Evolutionary conservation across 2,797 vertebrate genomes (phyloP), one percentile per base, ranked within the genome.

Genomic region (Catharus ustulatus): DNA sequence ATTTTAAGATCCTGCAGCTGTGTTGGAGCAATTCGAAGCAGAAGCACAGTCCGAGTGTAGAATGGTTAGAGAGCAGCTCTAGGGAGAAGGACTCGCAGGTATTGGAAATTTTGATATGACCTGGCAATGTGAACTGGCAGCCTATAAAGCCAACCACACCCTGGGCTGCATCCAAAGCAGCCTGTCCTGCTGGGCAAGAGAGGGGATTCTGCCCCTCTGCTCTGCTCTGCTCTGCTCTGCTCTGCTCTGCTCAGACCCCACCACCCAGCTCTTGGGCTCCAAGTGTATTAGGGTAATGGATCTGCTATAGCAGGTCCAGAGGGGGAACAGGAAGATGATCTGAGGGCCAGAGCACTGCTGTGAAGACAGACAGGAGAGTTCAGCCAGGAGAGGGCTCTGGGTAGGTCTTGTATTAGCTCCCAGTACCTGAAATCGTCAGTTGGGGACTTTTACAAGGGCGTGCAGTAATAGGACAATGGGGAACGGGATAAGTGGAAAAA

Each of bases 101-200:
- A 7, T 15, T 54, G 16, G n/a, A 32, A 58, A 74, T 1, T 16
- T 62, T 20, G 36, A 36, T 14, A n/a, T 36, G 34, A 54, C 2
- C 4, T 14, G 11, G 8, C 10, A 54, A 26, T 10, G 26, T 16
- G 7, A 11, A 12, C 24, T 38, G 21, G 5, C 38, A 79, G 34
- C 5, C 57, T 34, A 23, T 12, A 48, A 54, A 48, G 8, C 7
- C 30, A 52, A 3, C 4, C 10, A 10, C 10, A 30, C 66, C 21
- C 16, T 48, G 14, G 43, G 38, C 49, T 55, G 27, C 9, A 34
- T 34, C 29, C 10, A 32, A 34, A 40, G 15, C 18, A 58, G 8
- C 0, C 1, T 30, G 20, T 18, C 9, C 6, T 15, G 6, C 6
- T 58, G 26, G 45, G 24, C 4, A 10, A 36, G 11, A 9, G 4